Evolutionary conservation across 2,797 vertebrate genomes (phyloP), one percentile per base, ranked within the genome.

Genomic region (Periparus ater): DNA sequence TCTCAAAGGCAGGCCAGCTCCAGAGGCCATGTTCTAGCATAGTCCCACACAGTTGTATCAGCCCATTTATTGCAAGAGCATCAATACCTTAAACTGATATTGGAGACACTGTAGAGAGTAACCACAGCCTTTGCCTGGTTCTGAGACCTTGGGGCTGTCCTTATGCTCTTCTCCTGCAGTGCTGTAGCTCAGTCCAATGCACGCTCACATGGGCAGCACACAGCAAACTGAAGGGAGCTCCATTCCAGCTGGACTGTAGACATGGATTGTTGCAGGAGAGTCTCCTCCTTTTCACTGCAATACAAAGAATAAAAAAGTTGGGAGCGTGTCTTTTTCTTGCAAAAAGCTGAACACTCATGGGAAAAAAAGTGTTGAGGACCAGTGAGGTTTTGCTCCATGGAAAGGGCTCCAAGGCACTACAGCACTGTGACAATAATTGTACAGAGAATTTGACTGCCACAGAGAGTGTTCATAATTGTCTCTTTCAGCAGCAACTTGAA

Each of bases 401-500:
- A 44, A 80, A 78, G 40, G 38, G 50, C 44, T 89, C n/a, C 27
- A 30, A 70, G 42, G 62, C 65, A 60, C 32, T 70, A 38, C 71
- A 87, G 67, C 55, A 73, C n/a, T 4, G 0, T 83, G 75, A 75
- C 5, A 14, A 58, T 73, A 78, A 86, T 7, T 53, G 44, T 45
- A 18, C 47, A 72, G 61, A 70, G 58, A 72, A 81, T 68, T 68
- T 75, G 54, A 72, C 70, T 61, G 70, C 82, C 57, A 62, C 30
- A 21, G 42, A 76, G 29, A 58, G 22, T 26, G 22, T 42, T 66
- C 44, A 4, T 78, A 89, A 80, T 45, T 68, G 38, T 78, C 58
- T 89, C 70, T 95, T 62, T 75, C 40, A 70, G 62, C 70, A 86
- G 58, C 76, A 90, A 61, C 58, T 75, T 61, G 62, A 78, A 77